phyloP scores from a whole-genome alignment of 2,113 vertebrate genomes.

The Pampusana beccarii region DNA sequence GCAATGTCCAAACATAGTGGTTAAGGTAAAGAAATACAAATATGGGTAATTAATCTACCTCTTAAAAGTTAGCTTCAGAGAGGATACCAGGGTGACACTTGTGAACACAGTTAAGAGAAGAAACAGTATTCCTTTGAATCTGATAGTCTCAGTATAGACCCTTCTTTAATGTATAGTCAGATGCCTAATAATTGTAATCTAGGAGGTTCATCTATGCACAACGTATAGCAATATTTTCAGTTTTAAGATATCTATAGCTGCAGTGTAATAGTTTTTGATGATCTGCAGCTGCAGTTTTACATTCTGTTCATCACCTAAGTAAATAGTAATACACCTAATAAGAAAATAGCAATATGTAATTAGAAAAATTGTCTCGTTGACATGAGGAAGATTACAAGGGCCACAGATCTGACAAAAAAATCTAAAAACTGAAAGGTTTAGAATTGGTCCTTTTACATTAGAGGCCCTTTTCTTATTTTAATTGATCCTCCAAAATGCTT shows the following conservation, averaged over 20 bases:
- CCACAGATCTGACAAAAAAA: background rate
- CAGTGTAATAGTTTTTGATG: background rate
- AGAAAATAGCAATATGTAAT: background rate
- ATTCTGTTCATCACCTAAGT: background rate
- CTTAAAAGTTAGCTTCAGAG: background rate
- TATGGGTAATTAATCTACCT: background rate
- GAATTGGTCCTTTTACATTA: background rate
- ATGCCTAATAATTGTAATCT: background rate
- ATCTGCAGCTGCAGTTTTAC: background rate
- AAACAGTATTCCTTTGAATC: background rate
- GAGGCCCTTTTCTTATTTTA: background rate
- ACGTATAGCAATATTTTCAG: background rate
- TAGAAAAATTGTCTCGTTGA: background rate
- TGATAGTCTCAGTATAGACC: background rate
- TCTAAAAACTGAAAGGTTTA: background rate
- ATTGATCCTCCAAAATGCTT: background rate
- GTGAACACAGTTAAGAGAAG: background rate
- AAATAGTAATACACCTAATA: background rate
- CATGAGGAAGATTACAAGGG: background rate
- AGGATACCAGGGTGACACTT: accelerated
- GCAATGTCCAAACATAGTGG: background rate
- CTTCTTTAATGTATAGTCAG: background rate
- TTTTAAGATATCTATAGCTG: background rate
- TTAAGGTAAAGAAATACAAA: background rate
- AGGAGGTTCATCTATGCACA: background rate